phyloP scores from a whole-genome alignment of 1,140 invertebrate species.

The Pentalonia nigronervosa region DNA sequence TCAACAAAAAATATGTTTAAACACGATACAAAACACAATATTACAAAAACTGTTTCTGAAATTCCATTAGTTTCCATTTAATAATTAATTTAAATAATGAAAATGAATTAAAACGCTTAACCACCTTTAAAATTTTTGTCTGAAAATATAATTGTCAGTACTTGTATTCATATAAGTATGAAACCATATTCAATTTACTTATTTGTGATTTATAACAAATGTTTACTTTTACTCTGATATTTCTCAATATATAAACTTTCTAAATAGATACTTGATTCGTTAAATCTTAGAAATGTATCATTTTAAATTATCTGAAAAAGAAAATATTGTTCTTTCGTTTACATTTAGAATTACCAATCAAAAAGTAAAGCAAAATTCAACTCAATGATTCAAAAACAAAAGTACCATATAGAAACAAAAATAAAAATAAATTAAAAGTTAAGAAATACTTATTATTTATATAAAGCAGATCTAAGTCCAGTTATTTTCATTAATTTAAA shows the following conservation, averaged over 20 bases:
- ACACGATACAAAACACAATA: not conserved
- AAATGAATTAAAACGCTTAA: not conserved
- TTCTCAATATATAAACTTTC: not conserved
- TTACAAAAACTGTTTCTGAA: not conserved
- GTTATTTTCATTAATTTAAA: not conserved
- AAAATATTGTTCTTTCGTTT: not conserved
- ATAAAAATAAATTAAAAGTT: not conserved
- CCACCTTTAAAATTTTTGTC: not conserved
- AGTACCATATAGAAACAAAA: not conserved
- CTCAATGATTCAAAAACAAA: not conserved
- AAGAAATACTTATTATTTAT: not conserved
- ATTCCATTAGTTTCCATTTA: not conserved
- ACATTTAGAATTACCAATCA: not conserved
- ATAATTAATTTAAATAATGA: not conserved
- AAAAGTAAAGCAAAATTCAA: not conserved
- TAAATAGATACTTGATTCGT: not conserved
- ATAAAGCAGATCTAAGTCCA: not conserved
- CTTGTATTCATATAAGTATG: not conserved
- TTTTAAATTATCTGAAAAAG: not conserved
- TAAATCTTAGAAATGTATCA: not conserved
- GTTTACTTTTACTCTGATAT: not conserved
- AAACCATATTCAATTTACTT: not conserved
- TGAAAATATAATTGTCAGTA: not conserved
- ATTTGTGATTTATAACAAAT: not conserved
- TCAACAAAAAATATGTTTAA: not conserved